Evolutionary conservation across 1,140 invertebrate species (phyloP).

Genomic region (Caenorhabditis remanei): DNA sequence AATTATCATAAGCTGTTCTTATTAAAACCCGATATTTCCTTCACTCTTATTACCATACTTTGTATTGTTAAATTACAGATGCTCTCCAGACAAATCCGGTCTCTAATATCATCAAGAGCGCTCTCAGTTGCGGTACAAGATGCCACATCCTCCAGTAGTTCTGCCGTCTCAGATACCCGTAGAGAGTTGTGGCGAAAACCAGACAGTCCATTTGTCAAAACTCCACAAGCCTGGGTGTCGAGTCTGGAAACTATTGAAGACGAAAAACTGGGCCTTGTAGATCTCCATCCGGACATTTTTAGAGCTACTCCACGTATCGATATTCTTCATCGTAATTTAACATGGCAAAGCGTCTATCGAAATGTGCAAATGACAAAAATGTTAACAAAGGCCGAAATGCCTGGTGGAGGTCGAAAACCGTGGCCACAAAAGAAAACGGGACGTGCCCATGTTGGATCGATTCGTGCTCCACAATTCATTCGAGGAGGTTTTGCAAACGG

Average conservation of each 20-base stretch:
- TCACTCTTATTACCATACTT: too few relatives aligned
- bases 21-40: too few relatives aligned
- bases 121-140: neutral
- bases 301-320: slow-evolving; percentile 83
- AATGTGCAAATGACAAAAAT: slow-evolving; percentile 83
- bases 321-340: slow-evolving; percentile 87
- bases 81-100: slow-evolving; percentile 36
- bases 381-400: slow-evolving; percentile 86
- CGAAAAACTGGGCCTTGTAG: slow-evolving; percentile 86
- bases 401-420: slow-evolving; percentile 83
- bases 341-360: slow-evolving; percentile 89
- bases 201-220: slow-evolving; percentile 61
- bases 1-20: too few relatives aligned
- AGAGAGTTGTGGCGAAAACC: slow-evolving; percentile 55
- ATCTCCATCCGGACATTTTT: slow-evolving; percentile 85
- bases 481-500: slow-evolving; percentile 87
- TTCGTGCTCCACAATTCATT: slow-evolving; percentile 86
- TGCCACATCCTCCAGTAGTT: neutral
- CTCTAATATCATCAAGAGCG: neutral
- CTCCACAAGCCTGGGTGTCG: slow-evolving; percentile 80
- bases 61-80: slow-evolving; percentile 9
- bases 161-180: neutral
- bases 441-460: slow-evolving; percentile 89
- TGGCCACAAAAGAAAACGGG: slow-evolving; percentile 91
- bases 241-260: slow-evolving; percentile 86